Conservation (phyloP, 2,888 invertebrate genomes). For the Octonoba sinensis region DNA sequence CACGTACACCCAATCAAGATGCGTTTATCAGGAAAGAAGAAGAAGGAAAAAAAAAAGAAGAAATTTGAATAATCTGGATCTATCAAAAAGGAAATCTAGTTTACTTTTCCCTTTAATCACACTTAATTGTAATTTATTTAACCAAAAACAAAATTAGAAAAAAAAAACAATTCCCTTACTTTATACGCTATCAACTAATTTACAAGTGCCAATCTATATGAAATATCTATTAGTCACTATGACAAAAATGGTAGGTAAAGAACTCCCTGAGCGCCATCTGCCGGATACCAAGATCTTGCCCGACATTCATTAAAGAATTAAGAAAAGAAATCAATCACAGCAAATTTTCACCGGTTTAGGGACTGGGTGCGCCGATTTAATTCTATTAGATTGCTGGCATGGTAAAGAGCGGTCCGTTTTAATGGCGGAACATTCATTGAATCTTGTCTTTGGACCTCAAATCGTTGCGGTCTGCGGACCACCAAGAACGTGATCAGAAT, state of each 20-base stretch:
- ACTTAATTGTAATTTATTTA: too few relatives aligned
- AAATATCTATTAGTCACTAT: too few relatives aligned
- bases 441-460: conserved; percentile 31
- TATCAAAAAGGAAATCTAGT: too few relatives aligned
- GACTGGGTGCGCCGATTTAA: conserved; percentile 55
- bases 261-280: conserved; percentile 48
- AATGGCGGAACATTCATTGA: conserved; percentile 52
- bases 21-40: too few relatives aligned
- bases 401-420: conserved; percentile 33
- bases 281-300: conserved; percentile 45
- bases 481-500: conserved; percentile 45
- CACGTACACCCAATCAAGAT: too few relatives aligned
- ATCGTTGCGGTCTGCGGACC: conserved; percentile 57
- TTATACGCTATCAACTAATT: too few relatives aligned
- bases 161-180: too few relatives aligned
- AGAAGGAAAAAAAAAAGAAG: too few relatives aligned
- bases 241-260: background rate
- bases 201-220: too few relatives aligned
- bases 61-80: too few relatives aligned
- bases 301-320: conserved; percentile 60
- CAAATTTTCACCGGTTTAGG: conserved; percentile 23
- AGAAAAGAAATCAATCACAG: conserved; percentile 57
- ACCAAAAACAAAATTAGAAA: too few relatives aligned
- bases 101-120: too few relatives aligned
- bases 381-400: conserved; percentile 51